phyloP scores from a whole-genome alignment of 1,140 invertebrate species.

The Drosophila rufa region DNA sequence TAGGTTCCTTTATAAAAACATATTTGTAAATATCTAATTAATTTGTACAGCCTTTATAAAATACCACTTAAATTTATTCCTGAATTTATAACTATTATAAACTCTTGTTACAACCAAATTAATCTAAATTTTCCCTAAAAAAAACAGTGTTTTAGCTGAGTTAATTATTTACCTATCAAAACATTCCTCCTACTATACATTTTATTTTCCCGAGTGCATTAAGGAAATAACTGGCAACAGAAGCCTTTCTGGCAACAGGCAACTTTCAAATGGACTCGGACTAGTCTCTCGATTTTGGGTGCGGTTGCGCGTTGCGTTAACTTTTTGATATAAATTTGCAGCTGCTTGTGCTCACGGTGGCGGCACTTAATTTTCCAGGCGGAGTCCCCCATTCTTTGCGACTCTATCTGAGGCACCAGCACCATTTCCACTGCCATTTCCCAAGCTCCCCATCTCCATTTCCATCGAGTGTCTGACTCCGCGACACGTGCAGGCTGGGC shows the following conservation, averaged over 20 bases:
- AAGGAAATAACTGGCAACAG: constrained; percentile 45
- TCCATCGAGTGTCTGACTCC: constrained; percentile 37
- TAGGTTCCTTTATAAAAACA: too few species aligned
- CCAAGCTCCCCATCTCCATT: neutral
- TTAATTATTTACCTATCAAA: neutral
- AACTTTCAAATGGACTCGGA: constrained; percentile 51
- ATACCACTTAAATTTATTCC: too few species aligned
- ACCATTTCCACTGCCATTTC: constrained; percentile 9
- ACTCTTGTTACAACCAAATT: too few species aligned
- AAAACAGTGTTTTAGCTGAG: neutral
- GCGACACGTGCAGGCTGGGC: constrained; percentile 51
- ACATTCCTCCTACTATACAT: fast-evolving
- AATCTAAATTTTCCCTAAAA: too few species aligned
- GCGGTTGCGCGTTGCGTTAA: constrained; percentile 63
- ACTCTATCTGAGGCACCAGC: constrained; percentile 17
- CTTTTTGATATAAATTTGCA: constrained; percentile 74
- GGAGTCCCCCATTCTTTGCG: neutral
- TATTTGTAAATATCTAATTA: too few species aligned
- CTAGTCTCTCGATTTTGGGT: constrained; percentile 55
- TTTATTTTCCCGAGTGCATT: neutral
- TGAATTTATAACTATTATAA: too few species aligned
- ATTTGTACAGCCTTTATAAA: too few species aligned
- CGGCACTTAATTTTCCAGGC: constrained; percentile 62
- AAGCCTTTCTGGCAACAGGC: constrained; percentile 28
- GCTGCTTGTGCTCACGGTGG: constrained; percentile 43